Percentiles rank a stretch among this genome's conserved stretches.
Evolutionary conservation across 2,797 vertebrate species (phyloP).

Genomic region (Girardinus metallicus): DNA sequence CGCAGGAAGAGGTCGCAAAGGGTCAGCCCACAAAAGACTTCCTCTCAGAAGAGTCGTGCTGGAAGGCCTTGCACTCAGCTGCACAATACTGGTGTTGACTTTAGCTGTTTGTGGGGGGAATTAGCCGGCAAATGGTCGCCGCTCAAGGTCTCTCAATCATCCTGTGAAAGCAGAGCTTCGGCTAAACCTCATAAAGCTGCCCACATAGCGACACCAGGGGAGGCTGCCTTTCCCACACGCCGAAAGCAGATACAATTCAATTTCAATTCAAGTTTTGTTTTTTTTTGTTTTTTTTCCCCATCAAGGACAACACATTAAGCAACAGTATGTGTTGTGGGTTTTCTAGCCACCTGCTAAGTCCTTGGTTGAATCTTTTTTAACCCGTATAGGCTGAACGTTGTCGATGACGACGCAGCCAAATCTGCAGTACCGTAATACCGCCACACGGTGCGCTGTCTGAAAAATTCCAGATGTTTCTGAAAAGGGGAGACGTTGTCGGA

Average conservation of each 20-base stretch:
- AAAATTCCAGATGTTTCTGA: too few species aligned
- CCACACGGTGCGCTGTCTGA: too few species aligned
- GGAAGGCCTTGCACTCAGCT: slow-evolving; percentile 71
- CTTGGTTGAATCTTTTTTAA: too few species aligned
- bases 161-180: slow-evolving; percentile 65
- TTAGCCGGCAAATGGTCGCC: slow-evolving; percentile 71
- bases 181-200: slow-evolving; percentile 73
- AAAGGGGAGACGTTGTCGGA: too few species aligned
- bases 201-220: slow-evolving; percentile 71
- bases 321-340: too few species aligned
- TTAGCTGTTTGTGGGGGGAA: slow-evolving; percentile 65
- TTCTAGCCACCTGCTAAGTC: too few species aligned
- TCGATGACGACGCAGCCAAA: too few species aligned
- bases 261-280: too few species aligned
- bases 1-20: slow-evolving; percentile 43
- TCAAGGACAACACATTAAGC: too few species aligned
- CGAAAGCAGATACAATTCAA: slow-evolving; percentile 42
- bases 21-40: slow-evolving; percentile 39
- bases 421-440: too few species aligned
- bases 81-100: slow-evolving; percentile 80
- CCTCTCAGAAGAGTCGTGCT: slow-evolving; percentile 70
- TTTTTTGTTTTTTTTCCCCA: too few species aligned
- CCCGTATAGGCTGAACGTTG: too few species aligned
- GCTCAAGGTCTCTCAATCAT: slow-evolving; percentile 73
- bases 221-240: slow-evolving; percentile 44